phyloP scores from a whole-genome alignment of 2,888 invertebrate species.

The Lysandra coridon region DNA sequence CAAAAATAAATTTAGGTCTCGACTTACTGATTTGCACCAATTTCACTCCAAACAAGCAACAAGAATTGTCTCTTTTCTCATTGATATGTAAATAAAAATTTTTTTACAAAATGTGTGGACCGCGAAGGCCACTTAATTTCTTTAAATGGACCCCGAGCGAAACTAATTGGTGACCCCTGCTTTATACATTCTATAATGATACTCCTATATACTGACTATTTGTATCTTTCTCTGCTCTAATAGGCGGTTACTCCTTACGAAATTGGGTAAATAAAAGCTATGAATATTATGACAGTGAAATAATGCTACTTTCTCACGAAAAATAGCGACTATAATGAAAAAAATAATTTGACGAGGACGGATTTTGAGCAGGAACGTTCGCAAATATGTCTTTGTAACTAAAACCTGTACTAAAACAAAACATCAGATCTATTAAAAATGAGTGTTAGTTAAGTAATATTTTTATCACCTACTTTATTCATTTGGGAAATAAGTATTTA shows the following conservation, averaged over 20 bases:
- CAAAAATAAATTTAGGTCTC: too few species aligned
- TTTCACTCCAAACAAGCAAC: too few species aligned
- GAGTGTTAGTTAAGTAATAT: neutral
- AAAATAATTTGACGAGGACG: conserved; percentile 37
- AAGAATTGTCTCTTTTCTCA: too few species aligned
- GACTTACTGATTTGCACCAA: too few species aligned
- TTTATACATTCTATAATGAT: neutral
- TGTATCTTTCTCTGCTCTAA: conserved; percentile 3
- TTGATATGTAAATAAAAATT: too few species aligned
- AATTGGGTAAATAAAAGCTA: conserved; percentile 6
- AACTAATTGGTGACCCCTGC: too few species aligned
- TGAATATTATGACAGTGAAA: neutral
- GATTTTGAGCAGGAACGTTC: conserved; percentile 38
- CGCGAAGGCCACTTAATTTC: too few species aligned
- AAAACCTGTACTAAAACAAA: conserved; percentile 18
- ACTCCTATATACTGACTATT: neutral
- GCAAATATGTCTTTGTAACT: conserved; percentile 22
- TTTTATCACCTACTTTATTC: neutral
- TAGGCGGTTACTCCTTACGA: conserved; percentile 9
- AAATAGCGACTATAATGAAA: conserved; percentile 29
- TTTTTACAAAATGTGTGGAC: too few species aligned
- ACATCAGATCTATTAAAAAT: conserved; percentile 15
- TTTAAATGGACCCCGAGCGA: too few species aligned
- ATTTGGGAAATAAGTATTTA: neutral
- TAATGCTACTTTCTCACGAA: neutral